phyloP scores from a whole-genome alignment of 2,888 invertebrate species.

The Drosophila maculinotata region DNA sequence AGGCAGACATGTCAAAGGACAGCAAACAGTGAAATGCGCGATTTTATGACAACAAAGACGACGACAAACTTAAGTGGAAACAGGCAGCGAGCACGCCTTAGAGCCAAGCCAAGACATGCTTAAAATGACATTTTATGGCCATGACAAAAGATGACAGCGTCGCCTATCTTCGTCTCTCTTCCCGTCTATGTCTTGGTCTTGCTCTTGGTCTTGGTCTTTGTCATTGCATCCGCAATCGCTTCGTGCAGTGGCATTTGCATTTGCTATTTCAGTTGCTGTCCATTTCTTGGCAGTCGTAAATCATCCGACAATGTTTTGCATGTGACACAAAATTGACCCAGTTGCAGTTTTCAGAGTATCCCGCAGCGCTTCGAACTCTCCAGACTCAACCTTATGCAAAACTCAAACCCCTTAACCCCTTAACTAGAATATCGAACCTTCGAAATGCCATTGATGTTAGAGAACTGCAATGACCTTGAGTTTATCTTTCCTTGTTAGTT shows the following conservation, averaged over 20 bases:
- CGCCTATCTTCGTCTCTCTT: slow-evolving; percentile 26
- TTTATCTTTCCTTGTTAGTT: neutral
- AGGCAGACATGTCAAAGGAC: slow-evolving; percentile 63
- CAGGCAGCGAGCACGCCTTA: slow-evolving; percentile 58
- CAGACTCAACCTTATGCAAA: slow-evolving; percentile 41
- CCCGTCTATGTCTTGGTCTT: neutral
- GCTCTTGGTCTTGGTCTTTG: slow-evolving; percentile 13
- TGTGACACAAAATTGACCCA: slow-evolving; percentile 59
- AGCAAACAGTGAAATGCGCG: slow-evolving; percentile 63
- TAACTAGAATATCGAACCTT: too few relatives aligned
- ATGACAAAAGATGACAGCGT: slow-evolving; percentile 65
- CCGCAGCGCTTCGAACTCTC: slow-evolving; percentile 41
- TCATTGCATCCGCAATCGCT: slow-evolving; percentile 53
- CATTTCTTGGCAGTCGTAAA: slow-evolving; percentile 63
- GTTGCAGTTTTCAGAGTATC: slow-evolving; percentile 37
- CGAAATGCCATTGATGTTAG: neutral
- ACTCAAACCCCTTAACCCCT: slow-evolving; percentile 35
- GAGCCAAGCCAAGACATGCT: slow-evolving; percentile 45
- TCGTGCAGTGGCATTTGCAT: slow-evolving; percentile 32
- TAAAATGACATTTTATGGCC: slow-evolving; percentile 55
- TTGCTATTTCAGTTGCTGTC: slow-evolving; percentile 17
- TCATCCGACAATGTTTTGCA: slow-evolving; percentile 67
- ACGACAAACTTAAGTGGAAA: slow-evolving; percentile 69
- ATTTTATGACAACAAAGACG: slow-evolving; percentile 58
- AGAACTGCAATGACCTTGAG: slow-evolving; percentile 33